Percentiles rank a stretch among this genome's conserved stretches.
These are phyloP conservation scores for Brachyptera risi DNA, from an alignment of 2,888 invertebrate species.

Conservation along the genomic window DNA sequence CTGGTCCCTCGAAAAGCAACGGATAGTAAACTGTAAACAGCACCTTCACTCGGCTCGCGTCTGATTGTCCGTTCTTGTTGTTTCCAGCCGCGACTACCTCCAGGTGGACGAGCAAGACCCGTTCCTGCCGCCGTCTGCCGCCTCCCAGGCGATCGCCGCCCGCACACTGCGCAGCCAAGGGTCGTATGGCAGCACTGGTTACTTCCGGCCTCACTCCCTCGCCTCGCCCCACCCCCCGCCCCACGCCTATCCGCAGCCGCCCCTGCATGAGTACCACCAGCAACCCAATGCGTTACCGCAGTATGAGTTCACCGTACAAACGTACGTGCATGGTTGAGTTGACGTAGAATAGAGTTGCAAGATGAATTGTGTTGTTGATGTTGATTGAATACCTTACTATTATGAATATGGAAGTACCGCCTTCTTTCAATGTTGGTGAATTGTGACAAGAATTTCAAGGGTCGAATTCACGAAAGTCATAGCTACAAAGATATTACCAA, in stretches of 20 bases:
- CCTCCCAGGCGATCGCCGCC: conserved; percentile 57
- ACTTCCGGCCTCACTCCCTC: conserved; percentile 35
- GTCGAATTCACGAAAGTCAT: too few relatives aligned
- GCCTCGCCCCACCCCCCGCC: conserved; percentile 36
- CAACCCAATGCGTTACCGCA: not conserved
- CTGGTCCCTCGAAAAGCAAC: too few relatives aligned
- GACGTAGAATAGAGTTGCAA: too few relatives aligned
- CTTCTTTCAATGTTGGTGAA: too few relatives aligned
- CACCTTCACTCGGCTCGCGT: too few relatives aligned
- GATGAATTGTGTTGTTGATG: too few relatives aligned
- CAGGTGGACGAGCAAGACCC: conserved; percentile 84
- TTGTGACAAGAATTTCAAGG: too few relatives aligned
- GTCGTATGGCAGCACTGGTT: conserved; percentile 56
- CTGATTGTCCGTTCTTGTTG: conserved; percentile 23
- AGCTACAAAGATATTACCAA: too few relatives aligned
- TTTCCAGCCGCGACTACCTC: conserved; percentile 67
- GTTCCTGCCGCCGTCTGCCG: conserved; percentile 59
- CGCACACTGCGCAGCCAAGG: conserved; percentile 65
- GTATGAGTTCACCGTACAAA: not conserved
- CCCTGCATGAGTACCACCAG: not conserved
- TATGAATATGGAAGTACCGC: too few relatives aligned
- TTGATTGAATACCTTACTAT: too few relatives aligned
- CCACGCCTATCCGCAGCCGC: conserved; percentile 27
- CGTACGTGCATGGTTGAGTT: not conserved
- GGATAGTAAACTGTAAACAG: too few relatives aligned